phyloP scores from a whole-genome alignment of 37 sponge, comb jelly and placozoan species.

The Crambe crambe region DNA sequence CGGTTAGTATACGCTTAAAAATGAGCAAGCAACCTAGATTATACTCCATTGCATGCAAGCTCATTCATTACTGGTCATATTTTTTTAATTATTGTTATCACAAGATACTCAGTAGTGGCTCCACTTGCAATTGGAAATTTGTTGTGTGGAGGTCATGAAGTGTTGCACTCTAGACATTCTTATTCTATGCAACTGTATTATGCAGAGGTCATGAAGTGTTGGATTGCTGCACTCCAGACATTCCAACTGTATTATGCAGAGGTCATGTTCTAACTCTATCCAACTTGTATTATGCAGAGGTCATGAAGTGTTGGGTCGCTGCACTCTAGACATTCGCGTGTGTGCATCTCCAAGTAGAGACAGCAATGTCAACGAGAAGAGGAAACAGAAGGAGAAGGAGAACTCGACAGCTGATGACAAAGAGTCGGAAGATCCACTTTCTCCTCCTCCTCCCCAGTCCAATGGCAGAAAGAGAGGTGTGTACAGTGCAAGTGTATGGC shows the following conservation, averaged over 20 bases:
- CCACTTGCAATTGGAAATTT: too few species aligned
- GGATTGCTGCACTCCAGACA: too few species aligned
- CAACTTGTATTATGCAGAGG: not conserved
- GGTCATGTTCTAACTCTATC: too few species aligned
- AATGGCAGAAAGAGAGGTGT: slow-evolving; percentile 5
- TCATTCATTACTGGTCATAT: too few species aligned
- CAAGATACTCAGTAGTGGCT: too few species aligned
- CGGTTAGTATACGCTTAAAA: not conserved
- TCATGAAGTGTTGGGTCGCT: slow-evolving; percentile 33
- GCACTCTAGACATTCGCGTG: slow-evolving; percentile 43
- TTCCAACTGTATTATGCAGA: too few species aligned
- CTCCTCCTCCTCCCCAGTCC: not conserved
- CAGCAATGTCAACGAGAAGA: slow-evolving; percentile 33
- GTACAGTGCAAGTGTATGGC: not conserved
- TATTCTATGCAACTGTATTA: too few species aligned
- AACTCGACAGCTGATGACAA: not conserved
- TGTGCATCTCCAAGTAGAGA: slow-evolving; percentile 76
- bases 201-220: not conserved
- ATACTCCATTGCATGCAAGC: too few species aligned
- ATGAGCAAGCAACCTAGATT: too few species aligned
- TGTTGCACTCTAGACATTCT: too few species aligned
- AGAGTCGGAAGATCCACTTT: not conserved
- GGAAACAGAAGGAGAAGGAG: slow-evolving; percentile 2
- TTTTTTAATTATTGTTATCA: too few species aligned
- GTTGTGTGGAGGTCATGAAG: too few species aligned